Base-by-base conservation (phyloP, 1,140 invertebrate genomes). In the Pachypeltis micranthus region DNA sequence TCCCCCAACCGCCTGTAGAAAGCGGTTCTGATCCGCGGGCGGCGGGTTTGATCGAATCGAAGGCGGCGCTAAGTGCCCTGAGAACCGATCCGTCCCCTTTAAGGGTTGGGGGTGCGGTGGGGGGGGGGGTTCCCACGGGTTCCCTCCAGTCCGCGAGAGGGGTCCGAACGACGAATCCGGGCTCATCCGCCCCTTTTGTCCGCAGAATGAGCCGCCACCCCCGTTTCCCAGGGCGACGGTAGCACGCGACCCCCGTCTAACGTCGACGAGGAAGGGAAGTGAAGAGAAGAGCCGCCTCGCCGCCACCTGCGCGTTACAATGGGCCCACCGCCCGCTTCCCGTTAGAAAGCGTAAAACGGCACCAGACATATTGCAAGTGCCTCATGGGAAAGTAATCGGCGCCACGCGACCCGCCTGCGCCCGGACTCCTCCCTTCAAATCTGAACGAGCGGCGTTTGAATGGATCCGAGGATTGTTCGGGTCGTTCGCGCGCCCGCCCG, bases 301-400 rank as follows among this genome's bases (percentile, higher is more conserved):
- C 31, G 7, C 31, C 31, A 39, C 31, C 31, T 39, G 7, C 7
- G 31, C 31, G 31, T 39, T 16, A 39, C 31, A 10, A 7, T 10
- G 31, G 7, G 16, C 16, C 31, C 31, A 16, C 31, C 7, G 16
- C 16, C 31, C 31, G 16, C n/a, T n/a, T n/a, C n/a, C 31, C 31
- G 31, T 7, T 16, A 7, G 31, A 39, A 39, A 39, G 16, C 12
- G 12, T 51, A 51, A 51, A 51, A 21, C 12, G 47, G 47, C 47
- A 51, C 47, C 47, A 51, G 47, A 51, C 47, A 51, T 51, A 51
- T 51, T 51, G 47, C 47, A 51, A 51, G 47, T 51, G 47, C 47
- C 47, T 51, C 47, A 51, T 51, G 47, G 47, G 47, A 51, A 51
- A 51, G 47, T 51, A 51, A 51, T 51, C 47, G 47, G 12, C 12